phyloP scores from a whole-genome alignment of 2,888 invertebrate species.

The Electrophaes corylata region DNA sequence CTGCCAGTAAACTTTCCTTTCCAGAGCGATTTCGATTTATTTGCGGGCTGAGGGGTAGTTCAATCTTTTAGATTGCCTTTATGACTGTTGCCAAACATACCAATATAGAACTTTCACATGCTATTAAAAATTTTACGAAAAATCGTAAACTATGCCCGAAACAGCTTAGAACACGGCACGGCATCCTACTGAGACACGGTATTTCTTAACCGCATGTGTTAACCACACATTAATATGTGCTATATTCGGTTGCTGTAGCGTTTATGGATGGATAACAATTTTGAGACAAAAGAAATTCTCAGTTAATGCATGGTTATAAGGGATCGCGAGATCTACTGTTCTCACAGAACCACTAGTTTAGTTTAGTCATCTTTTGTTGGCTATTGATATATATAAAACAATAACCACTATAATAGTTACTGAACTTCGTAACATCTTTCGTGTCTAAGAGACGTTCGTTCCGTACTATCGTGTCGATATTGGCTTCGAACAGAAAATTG shows the following conservation, averaged over 20 bases:
- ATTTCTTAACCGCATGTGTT: no score
- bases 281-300: no score
- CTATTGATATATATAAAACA: slow-evolving; percentile 5
- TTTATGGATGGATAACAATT: no score
- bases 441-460: slow-evolving; percentile 20
- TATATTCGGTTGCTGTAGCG: no score
- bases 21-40: slow-evolving; percentile 28
- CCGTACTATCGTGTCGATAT: slow-evolving; percentile 21
- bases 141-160: background rate
- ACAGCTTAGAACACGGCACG: no score
- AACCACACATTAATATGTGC: no score
- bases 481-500: slow-evolving; percentile 23
- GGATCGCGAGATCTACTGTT: no score
- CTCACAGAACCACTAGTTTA: no score
- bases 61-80: slow-evolving; percentile 29
- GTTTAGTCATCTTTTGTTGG: background rate
- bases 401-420: background rate
- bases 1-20: slow-evolving; percentile 30
- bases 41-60: slow-evolving; percentile 25
- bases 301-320: no score
- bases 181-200: no score
- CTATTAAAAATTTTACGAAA: background rate
- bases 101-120: slow-evolving; percentile 1
- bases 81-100: slow-evolving; percentile 26
- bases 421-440: slow-evolving; percentile 14